These are phyloP conservation scores for Drosophila subsilvestris DNA, from an alignment of 2,888 invertebrate genomes.

Conservation along the genomic window DNA sequence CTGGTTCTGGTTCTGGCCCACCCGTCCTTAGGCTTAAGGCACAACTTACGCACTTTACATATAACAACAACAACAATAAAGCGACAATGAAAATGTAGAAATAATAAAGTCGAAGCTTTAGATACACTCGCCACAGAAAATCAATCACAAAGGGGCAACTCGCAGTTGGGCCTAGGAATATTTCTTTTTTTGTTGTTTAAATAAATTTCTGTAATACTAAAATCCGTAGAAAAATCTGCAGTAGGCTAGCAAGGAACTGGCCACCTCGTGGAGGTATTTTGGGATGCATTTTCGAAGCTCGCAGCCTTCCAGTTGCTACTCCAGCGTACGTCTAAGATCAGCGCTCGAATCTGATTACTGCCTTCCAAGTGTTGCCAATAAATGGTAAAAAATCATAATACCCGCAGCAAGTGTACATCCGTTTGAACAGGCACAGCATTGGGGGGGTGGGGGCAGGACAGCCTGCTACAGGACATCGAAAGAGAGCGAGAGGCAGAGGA, in stretches of 20 bases:
- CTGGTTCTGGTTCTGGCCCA: not conserved
- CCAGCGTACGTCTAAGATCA: too few relatives aligned
- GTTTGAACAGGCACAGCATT: not conserved
- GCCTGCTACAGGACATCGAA: not conserved
- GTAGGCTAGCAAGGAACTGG: too few relatives aligned
- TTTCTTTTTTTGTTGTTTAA: too few relatives aligned
- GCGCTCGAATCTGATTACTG: too few relatives aligned
- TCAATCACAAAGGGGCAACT: too few relatives aligned
- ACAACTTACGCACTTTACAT: constrained; percentile 47
- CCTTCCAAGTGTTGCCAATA: not conserved
- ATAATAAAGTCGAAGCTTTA: not conserved
- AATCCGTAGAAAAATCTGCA: too few relatives aligned
- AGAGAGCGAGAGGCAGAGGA: not conserved
- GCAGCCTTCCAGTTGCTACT: too few relatives aligned
- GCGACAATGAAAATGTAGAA: not conserved
- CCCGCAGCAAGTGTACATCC: not conserved
- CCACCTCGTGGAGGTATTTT: too few relatives aligned
- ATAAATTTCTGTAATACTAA: too few relatives aligned
- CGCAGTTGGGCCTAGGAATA: too few relatives aligned
- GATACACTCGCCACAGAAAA: not conserved
- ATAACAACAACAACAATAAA: constrained; percentile 6
- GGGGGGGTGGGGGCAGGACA: not conserved
- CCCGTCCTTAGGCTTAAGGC: constrained; percentile 13
- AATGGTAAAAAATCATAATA: too few relatives aligned
- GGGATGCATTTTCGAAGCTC: too few relatives aligned